These are phyloP conservation scores for Drosophila nasuta DNA, from an alignment of 1,140 invertebrate species.

Conservation along the genomic window DNA sequence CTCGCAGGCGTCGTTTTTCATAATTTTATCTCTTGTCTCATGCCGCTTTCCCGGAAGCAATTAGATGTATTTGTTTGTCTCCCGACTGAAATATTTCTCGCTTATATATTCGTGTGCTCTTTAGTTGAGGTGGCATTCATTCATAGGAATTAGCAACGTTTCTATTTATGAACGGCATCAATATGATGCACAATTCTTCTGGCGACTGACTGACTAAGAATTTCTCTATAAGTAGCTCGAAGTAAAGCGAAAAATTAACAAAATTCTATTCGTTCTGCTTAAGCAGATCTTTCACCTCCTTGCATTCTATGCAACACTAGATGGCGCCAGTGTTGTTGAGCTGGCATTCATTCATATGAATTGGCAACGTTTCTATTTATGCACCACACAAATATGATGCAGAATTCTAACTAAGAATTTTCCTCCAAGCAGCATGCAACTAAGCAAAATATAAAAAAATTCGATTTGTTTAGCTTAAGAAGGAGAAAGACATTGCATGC, in stretches of 20 bases:
- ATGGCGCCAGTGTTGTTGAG: background rate
- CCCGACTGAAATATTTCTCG: background rate
- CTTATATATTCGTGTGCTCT: background rate
- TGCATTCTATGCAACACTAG: too few relatives aligned
- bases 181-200: constrained; percentile 8
- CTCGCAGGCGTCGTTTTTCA: constrained; percentile 26
- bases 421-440: background rate
- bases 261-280: too few relatives aligned
- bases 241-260: too few relatives aligned
- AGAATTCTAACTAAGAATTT: constrained; percentile 1
- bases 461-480: background rate
- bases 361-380: constrained; percentile 22
- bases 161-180: constrained; percentile 27
- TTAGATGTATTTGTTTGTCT: constrained; percentile 48
- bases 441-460: background rate
- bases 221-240: background rate
- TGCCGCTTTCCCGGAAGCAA: constrained; percentile 69
- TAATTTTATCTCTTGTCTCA: constrained; percentile 51
- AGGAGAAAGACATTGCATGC: background rate
- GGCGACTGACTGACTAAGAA: background rate
- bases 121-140: constrained; percentile 18
- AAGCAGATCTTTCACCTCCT: too few relatives aligned
- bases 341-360: constrained; percentile 44
- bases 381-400: constrained; percentile 15
- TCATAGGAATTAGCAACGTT: constrained; percentile 43